Evolutionary conservation across 2,888 invertebrate species (phyloP).

Genomic region (Embidobia sp.): DNA sequence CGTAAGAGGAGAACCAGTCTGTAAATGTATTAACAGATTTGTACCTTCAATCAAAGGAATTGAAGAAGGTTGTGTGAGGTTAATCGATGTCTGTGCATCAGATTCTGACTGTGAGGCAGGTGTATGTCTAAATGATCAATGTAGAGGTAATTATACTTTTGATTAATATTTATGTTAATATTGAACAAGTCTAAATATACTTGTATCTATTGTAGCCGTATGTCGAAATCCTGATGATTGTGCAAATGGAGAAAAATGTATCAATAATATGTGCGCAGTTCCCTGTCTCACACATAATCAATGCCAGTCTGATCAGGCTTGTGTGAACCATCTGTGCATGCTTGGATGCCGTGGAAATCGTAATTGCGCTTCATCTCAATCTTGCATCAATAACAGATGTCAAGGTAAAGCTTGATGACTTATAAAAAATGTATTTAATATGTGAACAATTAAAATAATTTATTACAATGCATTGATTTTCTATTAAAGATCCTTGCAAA

Average conservation of each 20-base stretch:
- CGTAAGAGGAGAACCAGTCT: constrained; percentile 89
- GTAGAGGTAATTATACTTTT: constrained; percentile 83
- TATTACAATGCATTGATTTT: no score
- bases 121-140: constrained; percentile 91
- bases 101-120: constrained; percentile 91
- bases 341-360: constrained; percentile 92
- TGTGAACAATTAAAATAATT: no score
- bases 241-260: constrained; percentile 89
- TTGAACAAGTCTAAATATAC: neutral
- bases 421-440: no score
- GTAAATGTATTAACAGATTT: constrained; percentile 90
- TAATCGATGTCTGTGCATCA: constrained; percentile 85
- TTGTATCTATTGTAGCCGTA: constrained; percentile 81
- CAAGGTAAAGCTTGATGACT: constrained; percentile 78
- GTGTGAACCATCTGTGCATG: constrained; percentile 89
- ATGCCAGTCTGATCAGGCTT: constrained; percentile 90
- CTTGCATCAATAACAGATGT: constrained; percentile 93
- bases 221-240: constrained; percentile 91
- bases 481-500: constrained; percentile 87
- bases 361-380: constrained; percentile 89
- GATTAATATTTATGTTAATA: constrained; percentile 12
- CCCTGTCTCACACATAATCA: constrained; percentile 91
- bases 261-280: constrained; percentile 89
- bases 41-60: constrained; percentile 85
- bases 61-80: constrained; percentile 88